These are phyloP conservation scores for Anhinga rufa DNA, from an alignment of 2,113 vertebrate species.

Conservation along the genomic window DNA sequence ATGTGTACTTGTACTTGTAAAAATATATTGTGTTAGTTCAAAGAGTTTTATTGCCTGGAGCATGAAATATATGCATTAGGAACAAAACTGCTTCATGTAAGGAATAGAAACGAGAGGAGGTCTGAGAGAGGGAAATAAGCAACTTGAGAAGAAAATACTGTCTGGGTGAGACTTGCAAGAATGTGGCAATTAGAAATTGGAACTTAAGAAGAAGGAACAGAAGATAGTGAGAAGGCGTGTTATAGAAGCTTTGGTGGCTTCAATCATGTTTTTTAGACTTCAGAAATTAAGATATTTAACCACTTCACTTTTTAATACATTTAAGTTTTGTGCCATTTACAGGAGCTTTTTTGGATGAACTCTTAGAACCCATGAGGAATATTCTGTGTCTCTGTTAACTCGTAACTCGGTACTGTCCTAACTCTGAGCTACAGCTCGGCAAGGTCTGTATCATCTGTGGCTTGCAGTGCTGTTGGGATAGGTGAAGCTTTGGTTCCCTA, in stretches of 20 bases:
- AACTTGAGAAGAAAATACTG: constrained; percentile 5
- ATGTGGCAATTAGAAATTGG: constrained; percentile 49
- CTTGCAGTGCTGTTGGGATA: not conserved
- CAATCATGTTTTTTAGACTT: constrained; percentile 39
- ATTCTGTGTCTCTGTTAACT: not conserved
- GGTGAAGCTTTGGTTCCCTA: not conserved
- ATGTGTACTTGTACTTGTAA: not conserved
- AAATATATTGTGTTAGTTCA: not conserved
- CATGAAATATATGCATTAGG: not conserved
- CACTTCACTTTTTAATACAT: not conserved
- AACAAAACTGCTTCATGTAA: not conserved
- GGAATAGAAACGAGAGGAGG: constrained; percentile 30
- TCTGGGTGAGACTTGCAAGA: not conserved
- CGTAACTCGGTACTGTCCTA: not conserved
- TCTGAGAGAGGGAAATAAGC: constrained; percentile 33
- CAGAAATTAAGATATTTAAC: constrained; percentile 19
- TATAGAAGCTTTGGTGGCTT: constrained; percentile 33
- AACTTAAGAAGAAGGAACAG: constrained; percentile 53
- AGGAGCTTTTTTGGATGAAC: not conserved
- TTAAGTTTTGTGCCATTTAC: not conserved
- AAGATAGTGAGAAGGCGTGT: not conserved
- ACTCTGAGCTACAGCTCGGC: not conserved
- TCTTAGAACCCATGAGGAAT: not conserved
- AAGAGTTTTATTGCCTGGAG: not conserved
- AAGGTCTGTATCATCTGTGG: not conserved